Conservation (phyloP, 2,113 vertebrate species). For the Myotis lucifugus region DNA sequence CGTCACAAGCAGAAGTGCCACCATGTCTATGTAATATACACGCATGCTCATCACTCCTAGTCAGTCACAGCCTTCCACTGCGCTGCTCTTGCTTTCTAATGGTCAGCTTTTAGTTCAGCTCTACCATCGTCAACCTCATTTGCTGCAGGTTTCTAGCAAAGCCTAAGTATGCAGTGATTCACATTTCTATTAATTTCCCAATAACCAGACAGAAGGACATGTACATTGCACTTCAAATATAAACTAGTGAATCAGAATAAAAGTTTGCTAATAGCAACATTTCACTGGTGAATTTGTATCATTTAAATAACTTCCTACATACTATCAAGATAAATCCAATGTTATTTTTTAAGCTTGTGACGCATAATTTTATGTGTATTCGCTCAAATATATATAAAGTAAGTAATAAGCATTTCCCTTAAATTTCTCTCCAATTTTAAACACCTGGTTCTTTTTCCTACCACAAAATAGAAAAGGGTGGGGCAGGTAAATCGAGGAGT, state of each 20-base stretch:
- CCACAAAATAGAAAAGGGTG: background rate
- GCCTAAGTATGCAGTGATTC: background rate
- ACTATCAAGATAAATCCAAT: conserved; percentile 17
- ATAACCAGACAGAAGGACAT: background rate
- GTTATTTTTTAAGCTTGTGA: conserved; percentile 23
- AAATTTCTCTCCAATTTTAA: conserved; percentile 40
- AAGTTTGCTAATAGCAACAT: background rate
- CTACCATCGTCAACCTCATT: background rate
- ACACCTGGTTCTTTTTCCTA: conserved; percentile 1
- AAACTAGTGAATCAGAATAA: background rate
- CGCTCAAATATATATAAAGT: background rate
- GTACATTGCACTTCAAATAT: background rate
- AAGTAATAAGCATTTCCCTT: background rate
- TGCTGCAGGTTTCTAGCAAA: background rate
- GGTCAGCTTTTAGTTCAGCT: background rate
- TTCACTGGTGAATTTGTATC: conserved; percentile 16
- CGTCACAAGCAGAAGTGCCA: background rate
- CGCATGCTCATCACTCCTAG: background rate
- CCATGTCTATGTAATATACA: background rate
- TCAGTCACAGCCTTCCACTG: background rate
- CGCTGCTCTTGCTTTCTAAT: background rate
- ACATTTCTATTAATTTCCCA: background rate
- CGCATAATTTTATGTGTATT: background rate
- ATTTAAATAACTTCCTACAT: background rate
- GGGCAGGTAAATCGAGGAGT: background rate